Conservation (phyloP, 1,140 invertebrate species). For the Drosophila fuyamai region DNA sequence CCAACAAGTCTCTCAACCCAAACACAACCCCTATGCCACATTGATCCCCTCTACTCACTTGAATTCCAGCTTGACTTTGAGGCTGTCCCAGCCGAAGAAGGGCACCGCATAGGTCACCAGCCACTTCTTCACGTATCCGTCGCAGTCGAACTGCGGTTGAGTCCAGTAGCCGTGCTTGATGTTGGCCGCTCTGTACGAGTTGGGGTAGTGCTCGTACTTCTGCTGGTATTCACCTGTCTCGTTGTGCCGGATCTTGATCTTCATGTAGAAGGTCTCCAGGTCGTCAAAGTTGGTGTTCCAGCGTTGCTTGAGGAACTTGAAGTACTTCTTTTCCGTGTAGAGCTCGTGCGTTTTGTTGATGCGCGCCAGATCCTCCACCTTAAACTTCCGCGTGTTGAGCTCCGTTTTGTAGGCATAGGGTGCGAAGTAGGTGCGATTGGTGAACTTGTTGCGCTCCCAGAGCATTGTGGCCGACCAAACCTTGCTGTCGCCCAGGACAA, state of each 20-base stretch:
- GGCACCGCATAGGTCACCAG: slow-evolving; percentile 97
- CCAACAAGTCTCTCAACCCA: slow-evolving; percentile 40
- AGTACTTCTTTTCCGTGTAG: slow-evolving; percentile 94
- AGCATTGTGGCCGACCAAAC: slow-evolving; percentile 96
- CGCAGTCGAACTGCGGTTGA: slow-evolving; percentile 96
- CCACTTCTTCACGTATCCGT: slow-evolving; percentile 97
- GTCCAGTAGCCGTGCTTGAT: slow-evolving; percentile 97
- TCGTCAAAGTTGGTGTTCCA: slow-evolving; percentile 97
- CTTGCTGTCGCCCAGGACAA: slow-evolving; percentile 95
- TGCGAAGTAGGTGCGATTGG: slow-evolving; percentile 95
- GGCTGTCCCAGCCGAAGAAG: slow-evolving; percentile 98
- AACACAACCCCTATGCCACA: slow-evolving; percentile 17
- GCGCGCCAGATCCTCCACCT: slow-evolving; percentile 94
- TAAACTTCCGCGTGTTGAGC: slow-evolving; percentile 93
- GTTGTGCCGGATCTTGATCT: slow-evolving; percentile 96
- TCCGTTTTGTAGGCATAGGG: slow-evolving; percentile 96
- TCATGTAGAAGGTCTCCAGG: slow-evolving; percentile 96
- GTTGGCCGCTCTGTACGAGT: slow-evolving; percentile 94
- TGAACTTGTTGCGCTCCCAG: slow-evolving; percentile 98
- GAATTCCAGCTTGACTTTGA: slow-evolving; percentile 96
- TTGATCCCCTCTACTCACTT: slow-evolving; percentile 89
- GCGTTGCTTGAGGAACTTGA: slow-evolving; percentile 94
- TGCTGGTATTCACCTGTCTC: slow-evolving; percentile 92
- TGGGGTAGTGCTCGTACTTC: slow-evolving; percentile 96
- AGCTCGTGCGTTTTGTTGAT: slow-evolving; percentile 92